Conservation (phyloP, 2,113 vertebrate species). For the Micronycteris hirsuta region DNA sequence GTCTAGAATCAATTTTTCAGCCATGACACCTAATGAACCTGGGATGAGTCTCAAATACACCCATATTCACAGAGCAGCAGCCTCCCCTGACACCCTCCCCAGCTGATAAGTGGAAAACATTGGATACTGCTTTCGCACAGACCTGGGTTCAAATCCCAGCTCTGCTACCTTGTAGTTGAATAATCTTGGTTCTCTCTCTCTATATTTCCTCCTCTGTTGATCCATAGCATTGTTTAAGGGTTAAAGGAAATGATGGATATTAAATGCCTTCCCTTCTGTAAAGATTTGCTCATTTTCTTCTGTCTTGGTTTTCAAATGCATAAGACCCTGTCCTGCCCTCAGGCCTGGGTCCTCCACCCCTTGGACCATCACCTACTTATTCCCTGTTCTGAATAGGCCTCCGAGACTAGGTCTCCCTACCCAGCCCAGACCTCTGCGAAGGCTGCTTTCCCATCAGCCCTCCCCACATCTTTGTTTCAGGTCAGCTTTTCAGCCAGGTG, state of each 20-base stretch:
- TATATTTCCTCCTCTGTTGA: background rate
- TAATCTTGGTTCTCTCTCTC: background rate
- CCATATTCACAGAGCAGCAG: background rate
- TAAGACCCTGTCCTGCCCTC: background rate
- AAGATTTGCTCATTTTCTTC: background rate
- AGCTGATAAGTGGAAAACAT: background rate
- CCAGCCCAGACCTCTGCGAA: background rate
- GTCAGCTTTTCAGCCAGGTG: background rate
- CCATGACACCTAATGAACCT: background rate
- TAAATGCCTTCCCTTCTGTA: background rate
- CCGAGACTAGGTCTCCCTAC: background rate
- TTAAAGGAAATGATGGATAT: background rate
- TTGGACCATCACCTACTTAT: background rate
- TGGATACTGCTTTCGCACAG: too few species aligned
- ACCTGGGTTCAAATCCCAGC: background rate
- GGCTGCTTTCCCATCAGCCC: background rate
- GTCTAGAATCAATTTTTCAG: too few species aligned
- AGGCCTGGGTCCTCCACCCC: background rate
- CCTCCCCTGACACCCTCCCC: background rate
- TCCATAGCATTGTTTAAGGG: background rate
- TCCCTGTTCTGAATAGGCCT: background rate
- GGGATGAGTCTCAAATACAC: background rate
- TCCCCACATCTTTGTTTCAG: background rate
- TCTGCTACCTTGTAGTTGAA: background rate
- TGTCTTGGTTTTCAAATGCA: background rate